A percentile compares a stretch with the other conserved stretches of the same genome.
Evolutionary conservation across 2,113 vertebrate species (phyloP).

Genomic region (Puffinus mauretanicus): DNA sequence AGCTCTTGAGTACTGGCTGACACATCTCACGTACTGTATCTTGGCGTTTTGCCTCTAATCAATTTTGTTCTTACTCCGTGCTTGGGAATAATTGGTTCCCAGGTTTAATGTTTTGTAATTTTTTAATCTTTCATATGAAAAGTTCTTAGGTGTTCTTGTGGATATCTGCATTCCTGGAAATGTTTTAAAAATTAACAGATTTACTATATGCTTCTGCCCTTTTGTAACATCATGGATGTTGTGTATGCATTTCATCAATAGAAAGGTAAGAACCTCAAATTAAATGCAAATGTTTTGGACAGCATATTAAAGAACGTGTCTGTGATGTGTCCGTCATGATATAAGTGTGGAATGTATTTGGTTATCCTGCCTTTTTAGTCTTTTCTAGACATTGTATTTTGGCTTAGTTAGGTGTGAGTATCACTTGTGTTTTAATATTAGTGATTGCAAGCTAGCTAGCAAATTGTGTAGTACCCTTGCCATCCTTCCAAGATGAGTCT

Average conservation of each 20-base stretch:
- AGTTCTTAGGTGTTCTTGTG: neutral
- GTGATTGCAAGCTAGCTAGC: neutral
- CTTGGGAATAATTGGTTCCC: neutral
- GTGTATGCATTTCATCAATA: neutral
- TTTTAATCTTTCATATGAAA: neutral
- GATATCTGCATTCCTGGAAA: neutral
- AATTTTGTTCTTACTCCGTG: neutral
- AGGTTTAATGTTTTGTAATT: neutral
- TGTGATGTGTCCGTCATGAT: too few species aligned
- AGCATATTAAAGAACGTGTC: neutral
- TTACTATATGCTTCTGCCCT: neutral
- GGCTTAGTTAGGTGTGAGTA: neutral
- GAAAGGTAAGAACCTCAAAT: neutral
- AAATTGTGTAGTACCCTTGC: neutral
- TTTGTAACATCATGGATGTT: accelerated
- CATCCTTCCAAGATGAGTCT: neutral
- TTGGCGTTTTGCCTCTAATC: neutral
- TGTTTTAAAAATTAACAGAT: neutral
- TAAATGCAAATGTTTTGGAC: neutral
- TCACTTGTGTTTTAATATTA: neutral
- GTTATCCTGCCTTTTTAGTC: neutral
- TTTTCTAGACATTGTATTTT: neutral
- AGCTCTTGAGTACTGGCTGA: neutral
- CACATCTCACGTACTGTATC: too few species aligned
- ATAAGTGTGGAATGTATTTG: neutral